Conservation (phyloP, 1,140 invertebrate genomes). For the Lamellibrachia luymesi region DNA sequence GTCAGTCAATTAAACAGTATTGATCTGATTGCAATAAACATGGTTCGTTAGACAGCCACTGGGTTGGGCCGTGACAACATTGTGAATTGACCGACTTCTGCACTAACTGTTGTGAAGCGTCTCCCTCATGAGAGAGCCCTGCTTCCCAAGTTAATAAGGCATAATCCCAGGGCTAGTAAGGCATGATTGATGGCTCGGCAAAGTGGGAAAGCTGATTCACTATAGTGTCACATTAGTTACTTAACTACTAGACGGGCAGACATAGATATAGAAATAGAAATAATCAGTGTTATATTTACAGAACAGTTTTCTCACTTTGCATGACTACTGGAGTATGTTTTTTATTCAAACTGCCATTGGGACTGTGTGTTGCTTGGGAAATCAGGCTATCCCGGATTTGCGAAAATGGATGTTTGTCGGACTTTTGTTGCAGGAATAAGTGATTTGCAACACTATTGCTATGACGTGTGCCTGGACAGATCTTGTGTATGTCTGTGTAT, state of each 20-base stretch:
- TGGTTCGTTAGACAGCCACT: not conserved
- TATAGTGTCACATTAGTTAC: not conserved
- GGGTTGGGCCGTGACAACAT: not conserved
- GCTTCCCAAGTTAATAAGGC: not conserved
- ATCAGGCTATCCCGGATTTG: too few species aligned
- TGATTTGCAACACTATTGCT: too few species aligned
- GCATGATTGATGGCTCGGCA: not conserved
- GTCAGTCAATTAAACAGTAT: not conserved
- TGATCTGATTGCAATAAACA: not conserved
- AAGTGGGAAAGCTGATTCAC: not conserved
- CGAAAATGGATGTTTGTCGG: too few species aligned
- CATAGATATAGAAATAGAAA: too few species aligned
- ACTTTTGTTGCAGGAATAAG: too few species aligned
- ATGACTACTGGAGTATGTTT: too few species aligned
- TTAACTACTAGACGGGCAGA: not conserved
- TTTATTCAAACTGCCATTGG: too few species aligned
- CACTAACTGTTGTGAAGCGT: not conserved
- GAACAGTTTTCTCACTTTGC: too few species aligned
- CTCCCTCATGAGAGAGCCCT: not conserved
- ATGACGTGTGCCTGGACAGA: too few species aligned
- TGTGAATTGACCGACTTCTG: not conserved
- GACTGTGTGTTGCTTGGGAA: too few species aligned
- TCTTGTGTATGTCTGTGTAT: too few species aligned
- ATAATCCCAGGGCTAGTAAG: not conserved
- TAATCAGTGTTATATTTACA: too few species aligned